Conservation (phyloP, 1,140 invertebrate species). For the Platorchestia sp. region DNA sequence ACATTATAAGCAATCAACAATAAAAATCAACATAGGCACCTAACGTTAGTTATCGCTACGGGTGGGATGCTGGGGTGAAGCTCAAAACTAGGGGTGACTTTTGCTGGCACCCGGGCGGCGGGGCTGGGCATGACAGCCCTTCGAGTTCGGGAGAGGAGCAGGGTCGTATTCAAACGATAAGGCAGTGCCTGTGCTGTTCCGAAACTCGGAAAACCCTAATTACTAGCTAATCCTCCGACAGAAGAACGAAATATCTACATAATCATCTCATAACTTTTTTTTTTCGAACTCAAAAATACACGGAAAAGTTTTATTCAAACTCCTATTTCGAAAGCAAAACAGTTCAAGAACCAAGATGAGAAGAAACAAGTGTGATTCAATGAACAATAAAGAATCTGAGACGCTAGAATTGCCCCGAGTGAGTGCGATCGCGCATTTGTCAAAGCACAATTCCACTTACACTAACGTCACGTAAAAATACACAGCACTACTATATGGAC, state of each 20-base stretch:
- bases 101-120: neutral
- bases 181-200: neutral
- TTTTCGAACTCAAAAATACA: neutral
- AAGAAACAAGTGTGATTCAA: neutral
- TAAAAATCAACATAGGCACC: slow-evolving; percentile 10
- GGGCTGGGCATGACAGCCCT: neutral
- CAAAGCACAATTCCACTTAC: neutral
- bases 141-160: neutral
- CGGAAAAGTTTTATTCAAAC: neutral
- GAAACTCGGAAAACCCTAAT: neutral
- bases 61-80: neutral
- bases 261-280: neutral
- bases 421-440: neutral
- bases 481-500: neutral
- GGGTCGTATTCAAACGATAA: neutral
- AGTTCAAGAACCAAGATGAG: neutral
- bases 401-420: neutral
- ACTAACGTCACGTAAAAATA: slow-evolving; percentile 9
- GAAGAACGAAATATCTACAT: neutral
- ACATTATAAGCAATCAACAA: slow-evolving; percentile 30
- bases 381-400: neutral
- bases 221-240: neutral
- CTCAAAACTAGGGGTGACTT: neutral
- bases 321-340: neutral
- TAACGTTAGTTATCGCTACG: neutral